Conservation (phyloP, 2,113 vertebrate genomes). For the Hylia prasina region DNA sequence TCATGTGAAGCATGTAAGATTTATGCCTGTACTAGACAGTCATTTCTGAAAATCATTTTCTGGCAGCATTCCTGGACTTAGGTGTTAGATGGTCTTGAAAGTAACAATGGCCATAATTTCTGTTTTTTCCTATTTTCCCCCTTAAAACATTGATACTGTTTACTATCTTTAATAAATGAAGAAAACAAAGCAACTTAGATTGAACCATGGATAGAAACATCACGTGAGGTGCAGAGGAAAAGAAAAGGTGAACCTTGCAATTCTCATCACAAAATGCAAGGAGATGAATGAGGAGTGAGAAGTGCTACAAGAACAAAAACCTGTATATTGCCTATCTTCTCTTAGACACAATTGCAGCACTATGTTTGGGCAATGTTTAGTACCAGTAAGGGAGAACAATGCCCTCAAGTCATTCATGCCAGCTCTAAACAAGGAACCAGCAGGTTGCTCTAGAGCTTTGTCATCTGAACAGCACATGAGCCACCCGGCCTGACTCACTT, state of each 20-base stretch:
- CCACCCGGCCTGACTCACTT: background rate
- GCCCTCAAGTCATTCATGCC: background rate
- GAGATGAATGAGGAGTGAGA: background rate
- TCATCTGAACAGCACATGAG: background rate
- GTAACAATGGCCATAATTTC: background rate
- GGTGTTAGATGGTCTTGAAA: background rate
- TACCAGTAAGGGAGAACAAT: background rate
- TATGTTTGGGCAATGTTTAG: background rate
- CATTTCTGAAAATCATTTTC: background rate
- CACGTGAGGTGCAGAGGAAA: background rate
- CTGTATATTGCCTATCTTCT: background rate
- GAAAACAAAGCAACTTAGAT: background rate
- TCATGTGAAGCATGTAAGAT: background rate
- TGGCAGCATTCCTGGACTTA: slow-evolving; percentile 9
- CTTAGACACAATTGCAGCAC: background rate
- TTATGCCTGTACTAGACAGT: background rate
- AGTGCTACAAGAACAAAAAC: background rate
- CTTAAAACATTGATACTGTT: background rate
- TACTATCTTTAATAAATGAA: background rate
- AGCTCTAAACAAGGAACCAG: background rate
- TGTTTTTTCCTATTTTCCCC: background rate
- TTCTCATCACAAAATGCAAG: background rate
- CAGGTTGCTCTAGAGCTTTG: background rate
- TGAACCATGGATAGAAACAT: background rate
- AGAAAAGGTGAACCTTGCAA: background rate